A percentile compares a stretch with the other conserved stretches of the same genome.
Conservation (phyloP, 2,888 invertebrate species). For the Azorinus chamasolen region DNA sequence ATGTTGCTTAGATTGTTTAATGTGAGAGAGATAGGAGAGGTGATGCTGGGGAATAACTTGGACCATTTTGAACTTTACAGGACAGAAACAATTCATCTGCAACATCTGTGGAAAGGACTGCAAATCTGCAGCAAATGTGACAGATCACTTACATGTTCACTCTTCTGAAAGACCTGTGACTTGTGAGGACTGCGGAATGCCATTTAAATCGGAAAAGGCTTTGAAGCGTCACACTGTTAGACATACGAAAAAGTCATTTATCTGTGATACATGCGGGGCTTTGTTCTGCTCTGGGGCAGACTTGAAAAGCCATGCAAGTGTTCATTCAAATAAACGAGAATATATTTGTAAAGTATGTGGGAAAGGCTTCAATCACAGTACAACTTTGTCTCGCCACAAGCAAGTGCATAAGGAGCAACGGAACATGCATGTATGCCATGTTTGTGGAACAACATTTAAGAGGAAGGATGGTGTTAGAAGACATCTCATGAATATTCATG, state of each 20-base stretch:
- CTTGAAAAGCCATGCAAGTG: slow-evolving; percentile 24
- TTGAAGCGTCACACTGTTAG: slow-evolving; percentile 30
- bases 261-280: slow-evolving; percentile 38
- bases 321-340: slow-evolving; percentile 18
- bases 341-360: slow-evolving; percentile 53
- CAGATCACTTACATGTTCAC: slow-evolving; percentile 29
- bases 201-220: slow-evolving; percentile 34
- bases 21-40: too few species aligned
- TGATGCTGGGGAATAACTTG: too few species aligned
- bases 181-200: slow-evolving; percentile 14
- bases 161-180: slow-evolving; percentile 1
- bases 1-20: too few species aligned
- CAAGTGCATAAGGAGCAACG: slow-evolving; percentile 15
- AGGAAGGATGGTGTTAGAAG: slow-evolving; percentile 30
- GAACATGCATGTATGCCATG: slow-evolving; percentile 24
- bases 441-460: slow-evolving; percentile 30
- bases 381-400: slow-evolving; percentile 31
- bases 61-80: slow-evolving; percentile 19
- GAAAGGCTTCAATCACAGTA: slow-evolving; percentile 45
- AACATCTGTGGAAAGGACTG: slow-evolving; percentile 32
- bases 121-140: slow-evolving; percentile 19
- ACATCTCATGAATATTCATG: slow-evolving; percentile 32
- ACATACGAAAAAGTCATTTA: slow-evolving; percentile 26
- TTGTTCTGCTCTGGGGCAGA: slow-evolving; percentile 30
- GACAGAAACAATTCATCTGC: slow-evolving; percentile 30